These are phyloP conservation scores for Bombus huntii DNA, from an alignment of 1,140 invertebrate genomes.

Conservation along the genomic window DNA sequence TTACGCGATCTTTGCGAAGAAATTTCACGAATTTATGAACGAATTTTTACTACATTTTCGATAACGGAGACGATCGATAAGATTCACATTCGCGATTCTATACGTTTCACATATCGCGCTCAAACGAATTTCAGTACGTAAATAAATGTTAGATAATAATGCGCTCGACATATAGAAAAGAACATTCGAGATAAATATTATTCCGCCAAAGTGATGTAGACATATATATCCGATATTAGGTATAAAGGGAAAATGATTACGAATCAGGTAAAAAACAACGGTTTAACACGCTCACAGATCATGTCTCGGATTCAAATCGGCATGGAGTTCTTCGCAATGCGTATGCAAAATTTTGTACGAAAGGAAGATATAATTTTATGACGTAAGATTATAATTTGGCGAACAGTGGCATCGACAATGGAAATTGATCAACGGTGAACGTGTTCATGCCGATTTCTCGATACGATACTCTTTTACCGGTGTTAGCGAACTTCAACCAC, in stretches of 20 bases:
- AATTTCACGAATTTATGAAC: background rate
- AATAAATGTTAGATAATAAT: background rate
- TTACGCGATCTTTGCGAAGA: no score
- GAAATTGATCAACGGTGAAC: background rate
- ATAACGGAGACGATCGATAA: background rate
- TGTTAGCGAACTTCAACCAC: background rate
- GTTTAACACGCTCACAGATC: no score
- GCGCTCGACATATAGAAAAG: background rate
- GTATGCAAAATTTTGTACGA: background rate
- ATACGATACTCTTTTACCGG: background rate
- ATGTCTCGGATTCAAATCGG: no score
- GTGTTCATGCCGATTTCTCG: background rate
- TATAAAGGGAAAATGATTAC: background rate
- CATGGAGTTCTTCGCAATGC: background rate
- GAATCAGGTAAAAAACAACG: background rate
- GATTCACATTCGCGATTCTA: background rate
- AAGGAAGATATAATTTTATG: background rate
- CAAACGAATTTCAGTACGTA: background rate
- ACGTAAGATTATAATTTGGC: background rate
- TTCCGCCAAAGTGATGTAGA: no score
- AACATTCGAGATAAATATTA: background rate
- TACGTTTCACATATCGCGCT: background rate
- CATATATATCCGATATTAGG: background rate
- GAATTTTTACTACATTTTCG: no score
- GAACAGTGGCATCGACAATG: background rate